Evolutionary conservation across 1,140 invertebrate species (phyloP).

Genomic region (Drosophila pallidifrons): DNA sequence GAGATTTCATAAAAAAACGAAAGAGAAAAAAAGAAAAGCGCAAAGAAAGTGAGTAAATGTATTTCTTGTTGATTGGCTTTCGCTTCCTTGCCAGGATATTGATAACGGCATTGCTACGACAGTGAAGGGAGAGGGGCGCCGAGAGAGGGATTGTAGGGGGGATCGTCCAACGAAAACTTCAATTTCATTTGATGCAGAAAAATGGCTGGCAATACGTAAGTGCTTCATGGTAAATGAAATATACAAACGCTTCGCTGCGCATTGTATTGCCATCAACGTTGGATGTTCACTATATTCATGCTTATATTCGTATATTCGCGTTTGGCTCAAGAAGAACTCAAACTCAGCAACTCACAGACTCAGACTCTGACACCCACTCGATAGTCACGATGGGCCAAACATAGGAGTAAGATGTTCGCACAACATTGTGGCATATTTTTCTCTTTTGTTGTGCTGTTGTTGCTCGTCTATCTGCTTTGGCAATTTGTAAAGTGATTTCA

Average conservation of each 20-base stretch:
- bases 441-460: neutral
- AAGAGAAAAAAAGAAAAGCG: slow-evolving; percentile 54
- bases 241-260: slow-evolving; percentile 76
- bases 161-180: slow-evolving; percentile 54
- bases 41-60: slow-evolving; percentile 71
- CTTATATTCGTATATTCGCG: neutral
- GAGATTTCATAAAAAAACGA: slow-evolving; percentile 69
- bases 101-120: slow-evolving; percentile 56
- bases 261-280: slow-evolving; percentile 45
- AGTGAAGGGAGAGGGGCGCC: slow-evolving; percentile 6
- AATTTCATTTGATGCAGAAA: slow-evolving; percentile 83
- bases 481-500: slow-evolving; percentile 49
- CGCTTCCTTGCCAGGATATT: slow-evolving; percentile 63
- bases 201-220: slow-evolving; percentile 79
- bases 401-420: neutral
- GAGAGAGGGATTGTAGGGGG: slow-evolving; percentile 1
- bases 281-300: slow-evolving; percentile 24
- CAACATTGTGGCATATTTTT: slow-evolving; percentile 36
- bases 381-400: slow-evolving; percentile 1
- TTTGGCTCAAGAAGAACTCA: neutral
- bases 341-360: neutral
- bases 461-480: neutral
- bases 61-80: slow-evolving; percentile 80
- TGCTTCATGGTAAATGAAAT: slow-evolving; percentile 80
- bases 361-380: neutral